Evolutionary conservation across 2,113 vertebrate species (phyloP).

Genomic region (Pluvialis apricaria): DNA sequence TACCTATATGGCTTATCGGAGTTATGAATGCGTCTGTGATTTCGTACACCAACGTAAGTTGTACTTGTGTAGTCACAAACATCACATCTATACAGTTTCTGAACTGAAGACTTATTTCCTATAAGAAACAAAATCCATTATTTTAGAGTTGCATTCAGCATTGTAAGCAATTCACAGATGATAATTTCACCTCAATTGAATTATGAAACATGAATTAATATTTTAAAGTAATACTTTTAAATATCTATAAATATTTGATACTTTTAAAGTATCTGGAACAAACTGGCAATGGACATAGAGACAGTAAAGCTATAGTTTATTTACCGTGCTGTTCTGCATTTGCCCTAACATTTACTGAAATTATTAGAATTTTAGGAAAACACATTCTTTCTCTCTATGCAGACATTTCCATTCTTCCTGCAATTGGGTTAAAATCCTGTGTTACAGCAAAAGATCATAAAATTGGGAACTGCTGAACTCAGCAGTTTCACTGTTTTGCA

Average conservation of each 20-base stretch:
- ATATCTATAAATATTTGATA: background rate
- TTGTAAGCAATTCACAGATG: background rate
- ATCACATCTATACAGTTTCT: slow-evolving; percentile 90
- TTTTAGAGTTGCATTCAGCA: background rate
- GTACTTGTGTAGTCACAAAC: slow-evolving; percentile 94
- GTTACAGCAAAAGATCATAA: background rate
- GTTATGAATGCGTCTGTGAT: slow-evolving; percentile 93
- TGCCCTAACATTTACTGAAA: background rate
- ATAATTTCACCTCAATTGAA: background rate
- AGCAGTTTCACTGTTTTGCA: background rate
- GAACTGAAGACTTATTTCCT: slow-evolving; percentile 71
- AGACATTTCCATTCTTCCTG: background rate
- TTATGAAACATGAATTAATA: background rate
- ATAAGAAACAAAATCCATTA: background rate
- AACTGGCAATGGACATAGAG: background rate
- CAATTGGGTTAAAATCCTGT: background rate
- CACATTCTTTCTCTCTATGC: background rate
- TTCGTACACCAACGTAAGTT: slow-evolving; percentile 92
- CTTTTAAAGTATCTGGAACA: background rate
- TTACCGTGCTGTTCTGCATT: background rate
- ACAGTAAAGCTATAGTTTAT: background rate
- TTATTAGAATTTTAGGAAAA: background rate
- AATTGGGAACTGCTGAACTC: background rate
- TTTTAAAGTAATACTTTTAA: background rate
- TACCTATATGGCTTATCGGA: slow-evolving; percentile 97